Percentiles rank a stretch among this genome's conserved stretches.
Conservation (phyloP, 1,140 invertebrate genomes). For the Callitettix versicolor region DNA sequence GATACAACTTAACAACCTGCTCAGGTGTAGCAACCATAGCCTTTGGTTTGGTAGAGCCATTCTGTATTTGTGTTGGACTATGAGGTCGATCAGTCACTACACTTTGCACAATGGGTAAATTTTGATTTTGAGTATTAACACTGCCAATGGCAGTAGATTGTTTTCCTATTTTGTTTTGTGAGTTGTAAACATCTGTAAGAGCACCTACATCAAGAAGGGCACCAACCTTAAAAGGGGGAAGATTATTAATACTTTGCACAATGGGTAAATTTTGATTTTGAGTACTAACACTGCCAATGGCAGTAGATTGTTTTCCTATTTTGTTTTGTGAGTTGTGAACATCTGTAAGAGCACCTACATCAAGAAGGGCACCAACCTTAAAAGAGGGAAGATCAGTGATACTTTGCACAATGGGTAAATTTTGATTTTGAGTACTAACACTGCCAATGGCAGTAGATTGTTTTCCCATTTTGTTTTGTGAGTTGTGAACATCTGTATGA, state of each 20-base stretch:
- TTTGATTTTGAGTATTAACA: slow-evolving; percentile 8
- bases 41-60: slow-evolving; percentile 41
- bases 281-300: not conserved
- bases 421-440: slow-evolving; percentile 7
- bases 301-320: slow-evolving; percentile 2
- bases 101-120: slow-evolving; percentile 5
- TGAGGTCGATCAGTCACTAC: slow-evolving; percentile 4
- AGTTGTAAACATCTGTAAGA: not conserved
- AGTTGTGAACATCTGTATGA: not conserved
- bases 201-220: slow-evolving; percentile 3
- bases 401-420: slow-evolving; percentile 3
- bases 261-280: slow-evolving; percentile 12
- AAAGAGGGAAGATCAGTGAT: no score
- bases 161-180: slow-evolving; percentile 5
- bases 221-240: slow-evolving; percentile 16
- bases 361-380: no score
- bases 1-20: slow-evolving; percentile 87
- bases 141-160: slow-evolving; percentile 1
- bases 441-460: not conserved
- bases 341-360: not conserved
- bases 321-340: slow-evolving; percentile 6
- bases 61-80: slow-evolving; percentile 14
- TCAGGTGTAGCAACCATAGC: slow-evolving; percentile 70
- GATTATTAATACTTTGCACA: slow-evolving; percentile 12
- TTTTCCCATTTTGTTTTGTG: slow-evolving; percentile 4